Percentiles rank a stretch among this genome's conserved stretches.
phyloP scores from a whole-genome alignment of 2,888 invertebrate genomes.

The Griposia aprilina region DNA sequence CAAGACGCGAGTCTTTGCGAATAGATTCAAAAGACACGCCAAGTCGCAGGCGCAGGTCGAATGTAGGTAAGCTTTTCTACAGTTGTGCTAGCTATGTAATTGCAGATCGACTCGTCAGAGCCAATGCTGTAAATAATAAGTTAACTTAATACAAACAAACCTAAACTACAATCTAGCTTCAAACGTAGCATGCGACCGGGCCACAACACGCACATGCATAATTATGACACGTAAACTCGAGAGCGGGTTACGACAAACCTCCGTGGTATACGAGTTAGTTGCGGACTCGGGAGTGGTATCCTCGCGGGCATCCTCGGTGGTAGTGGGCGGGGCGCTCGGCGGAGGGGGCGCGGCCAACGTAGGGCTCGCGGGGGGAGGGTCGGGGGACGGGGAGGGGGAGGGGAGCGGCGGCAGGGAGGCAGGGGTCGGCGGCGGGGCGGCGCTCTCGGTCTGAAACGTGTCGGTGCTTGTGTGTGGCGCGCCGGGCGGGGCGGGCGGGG shows the following conservation, averaged over 20 bases:
- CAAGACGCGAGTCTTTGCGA: not conserved
- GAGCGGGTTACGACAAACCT: slow-evolving; percentile 89
- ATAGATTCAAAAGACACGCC: not conserved
- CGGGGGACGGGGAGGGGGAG: slow-evolving; percentile 54
- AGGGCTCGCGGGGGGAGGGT: slow-evolving; percentile 55
- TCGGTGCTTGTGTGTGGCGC: slow-evolving; percentile 86
- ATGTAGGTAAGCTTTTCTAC: not conserved
- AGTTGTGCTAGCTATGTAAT: slow-evolving; percentile 48
- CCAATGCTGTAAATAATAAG: slow-evolving; percentile 4
- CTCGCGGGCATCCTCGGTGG: slow-evolving; percentile 79
- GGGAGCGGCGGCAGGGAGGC: slow-evolving; percentile 56
- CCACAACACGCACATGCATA: slow-evolving; percentile 71
- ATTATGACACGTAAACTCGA: slow-evolving; percentile 77
- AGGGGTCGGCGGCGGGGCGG: slow-evolving; percentile 73
- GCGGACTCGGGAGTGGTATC: slow-evolving; percentile 81
- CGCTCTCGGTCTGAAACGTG: slow-evolving; percentile 87
- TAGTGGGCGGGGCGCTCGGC: slow-evolving; percentile 69
- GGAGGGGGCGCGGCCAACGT: slow-evolving; percentile 69
- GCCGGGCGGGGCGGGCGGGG: slow-evolving; percentile 84
- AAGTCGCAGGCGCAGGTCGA: slow-evolving; percentile 6
- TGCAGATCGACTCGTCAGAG: slow-evolving; percentile 5
- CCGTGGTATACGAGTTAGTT: slow-evolving; percentile 87
- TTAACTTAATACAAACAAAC: slow-evolving; percentile 19
- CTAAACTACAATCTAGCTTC: slow-evolving; percentile 46
- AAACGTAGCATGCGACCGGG: slow-evolving; percentile 60